A percentile compares a stretch with the other conserved stretches of the same genome.
phyloP scores from a whole-genome alignment of 2,888 invertebrate species.

The Nemurella pictetii region DNA sequence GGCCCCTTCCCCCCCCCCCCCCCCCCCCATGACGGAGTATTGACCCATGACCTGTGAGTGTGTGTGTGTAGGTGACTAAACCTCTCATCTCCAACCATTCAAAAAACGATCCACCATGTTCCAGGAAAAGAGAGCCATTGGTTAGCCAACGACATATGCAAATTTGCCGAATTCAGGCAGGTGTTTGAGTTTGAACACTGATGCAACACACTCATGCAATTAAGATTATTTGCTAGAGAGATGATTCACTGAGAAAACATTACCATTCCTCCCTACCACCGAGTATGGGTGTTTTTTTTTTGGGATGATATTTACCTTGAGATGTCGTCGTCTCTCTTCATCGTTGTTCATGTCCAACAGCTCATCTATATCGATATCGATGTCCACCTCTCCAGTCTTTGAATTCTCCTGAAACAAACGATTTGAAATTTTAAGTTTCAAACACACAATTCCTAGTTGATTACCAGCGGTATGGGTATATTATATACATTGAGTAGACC shows the following conservation, averaged over 20 bases:
- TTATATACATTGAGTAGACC: too few species aligned
- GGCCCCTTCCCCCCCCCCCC: not conserved
- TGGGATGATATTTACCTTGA: conserved; percentile 73
- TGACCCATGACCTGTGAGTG: not conserved
- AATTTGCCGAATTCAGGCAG: not conserved
- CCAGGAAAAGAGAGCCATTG: not conserved
- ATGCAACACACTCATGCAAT: not conserved
- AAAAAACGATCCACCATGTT: not conserved
- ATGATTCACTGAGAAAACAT: conserved; percentile 10
- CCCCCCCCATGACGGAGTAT: conserved; percentile 5
- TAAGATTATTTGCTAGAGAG: not conserved
- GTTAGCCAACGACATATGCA: not conserved
- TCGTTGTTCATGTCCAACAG: conserved; percentile 93
- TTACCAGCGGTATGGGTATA: too few species aligned
- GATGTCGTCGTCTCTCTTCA: conserved; percentile 77
- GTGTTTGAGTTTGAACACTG: not conserved
- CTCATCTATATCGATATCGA: conserved; percentile 94
- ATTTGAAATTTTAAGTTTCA: too few species aligned
- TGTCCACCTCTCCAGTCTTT: conserved; percentile 62
- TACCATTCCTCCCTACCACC: not conserved
- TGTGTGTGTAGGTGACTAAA: not conserved
- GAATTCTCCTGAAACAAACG: conserved; percentile 55
- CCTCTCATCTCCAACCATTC: not conserved
- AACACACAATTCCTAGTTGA: too few species aligned
- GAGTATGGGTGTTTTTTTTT: too few species aligned